Percentiles rank a stretch among this genome's conserved stretches.
phyloP scores from a whole-genome alignment of 2,797 vertebrate species.

The Arctocebus calabarensis region DNA sequence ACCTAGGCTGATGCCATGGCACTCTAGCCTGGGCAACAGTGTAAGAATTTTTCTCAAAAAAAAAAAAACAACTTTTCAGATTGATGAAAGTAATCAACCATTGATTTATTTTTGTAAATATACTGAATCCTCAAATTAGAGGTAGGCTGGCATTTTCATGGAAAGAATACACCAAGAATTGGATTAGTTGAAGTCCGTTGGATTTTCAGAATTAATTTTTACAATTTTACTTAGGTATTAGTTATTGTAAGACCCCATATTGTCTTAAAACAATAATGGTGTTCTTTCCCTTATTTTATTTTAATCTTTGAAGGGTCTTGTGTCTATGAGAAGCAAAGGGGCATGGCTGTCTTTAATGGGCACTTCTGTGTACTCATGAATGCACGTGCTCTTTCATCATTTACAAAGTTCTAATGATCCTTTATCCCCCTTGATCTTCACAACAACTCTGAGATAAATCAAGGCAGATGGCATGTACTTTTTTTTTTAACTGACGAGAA shows the following conservation, averaged over 20 bases:
- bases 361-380: background rate
- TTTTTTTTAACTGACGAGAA: background rate
- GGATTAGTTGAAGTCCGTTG: conserved; percentile 36
- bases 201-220: conserved; percentile 52
- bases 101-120: conserved; percentile 46
- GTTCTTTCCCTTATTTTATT: background rate
- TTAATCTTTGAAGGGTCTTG: background rate
- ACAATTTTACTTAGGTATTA: conserved; percentile 27
- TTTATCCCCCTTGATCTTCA: background rate
- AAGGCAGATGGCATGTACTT: background rate
- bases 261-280: conserved; percentile 38
- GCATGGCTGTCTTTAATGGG: background rate
- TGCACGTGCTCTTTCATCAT: background rate
- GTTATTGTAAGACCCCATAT: background rate
- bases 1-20: no score
- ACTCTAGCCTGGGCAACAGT: no score
- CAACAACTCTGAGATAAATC: conserved; percentile 46
- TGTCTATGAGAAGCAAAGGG: background rate
- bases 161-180: conserved; percentile 61
- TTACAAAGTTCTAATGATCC: conserved; percentile 9
- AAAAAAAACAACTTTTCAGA: background rate
- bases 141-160: background rate
- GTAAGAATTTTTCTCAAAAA: no score
- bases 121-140: conserved; percentile 40
- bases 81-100: conserved; percentile 23